Evolutionary conservation across 92 coral and sea anemone species (phyloP), one percentile per base, ranked within the genome.

Genomic region (Micromussa lordhowensis): DNA sequence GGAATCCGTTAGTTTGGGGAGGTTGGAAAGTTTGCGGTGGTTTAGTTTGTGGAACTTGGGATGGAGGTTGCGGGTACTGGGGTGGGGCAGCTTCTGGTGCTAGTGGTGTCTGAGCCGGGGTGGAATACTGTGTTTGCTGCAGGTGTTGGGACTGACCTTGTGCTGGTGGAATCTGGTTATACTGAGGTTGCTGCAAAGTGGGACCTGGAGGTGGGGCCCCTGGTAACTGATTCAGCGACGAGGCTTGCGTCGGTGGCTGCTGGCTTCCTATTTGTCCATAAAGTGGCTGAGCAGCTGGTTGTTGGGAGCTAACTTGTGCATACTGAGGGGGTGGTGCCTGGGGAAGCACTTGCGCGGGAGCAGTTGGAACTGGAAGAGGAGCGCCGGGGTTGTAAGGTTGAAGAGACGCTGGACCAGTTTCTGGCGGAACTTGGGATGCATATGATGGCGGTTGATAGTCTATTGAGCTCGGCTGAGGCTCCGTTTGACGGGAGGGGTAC

Each of bases 191-290:
- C 21, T 84, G 79, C 78, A 80, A 80, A 3, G 86, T 51, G 11
- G 77, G 85, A 54, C 80, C 83, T n/a, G 91, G 68, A 30, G 86
- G 70, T 57, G 73, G 49, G 53, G 63, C 75, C 22, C 80, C 88
- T 51, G 89, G 88, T 53, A 59, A 77, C 59, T 81, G 88, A 87
- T 86, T 86, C 61, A 64, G 83, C 19, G 86, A 81, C 11, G 68
- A 82, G 26, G 75, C 63, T 79, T 89, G 94, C 24, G 86, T 77
- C 34, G 91, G 91, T 22, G 93, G 78, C 30, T 90, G 95, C 80
- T 91, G 94, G 66, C 82, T 79, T 4, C 84, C 89, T 66, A 91
- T 87, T 86, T 95, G 96, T n/a, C 85, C 87, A 54, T 93, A 90
- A 48, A 68, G 87, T 53, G 88, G 90, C 44, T 73, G 89, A 31